A percentile compares a stretch with the other conserved stretches of the same genome.
These are phyloP conservation scores for Drosophila biarmipes DNA, from an alignment of 1,140 invertebrate genomes.

Conservation along the genomic window DNA sequence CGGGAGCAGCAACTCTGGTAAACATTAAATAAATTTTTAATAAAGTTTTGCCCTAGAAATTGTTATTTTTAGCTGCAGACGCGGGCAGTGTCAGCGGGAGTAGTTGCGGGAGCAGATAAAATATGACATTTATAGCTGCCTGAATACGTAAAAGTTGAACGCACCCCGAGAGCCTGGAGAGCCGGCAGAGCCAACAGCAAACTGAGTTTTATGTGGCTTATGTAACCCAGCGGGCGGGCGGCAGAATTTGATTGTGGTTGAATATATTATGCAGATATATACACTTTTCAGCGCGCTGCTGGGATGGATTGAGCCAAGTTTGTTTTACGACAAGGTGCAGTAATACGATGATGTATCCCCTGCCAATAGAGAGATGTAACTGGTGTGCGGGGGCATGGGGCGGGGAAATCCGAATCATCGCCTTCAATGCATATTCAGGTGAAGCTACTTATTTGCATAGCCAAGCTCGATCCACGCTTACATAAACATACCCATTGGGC, in stretches of 20 bases:
- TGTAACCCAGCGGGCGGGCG: slow-evolving; percentile 44
- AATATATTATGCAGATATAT: slow-evolving; percentile 15
- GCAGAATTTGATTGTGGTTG: slow-evolving; percentile 65
- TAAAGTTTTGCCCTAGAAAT: slow-evolving; percentile 74
- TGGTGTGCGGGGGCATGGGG: too few species aligned
- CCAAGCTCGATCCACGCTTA: slow-evolving; percentile 27
- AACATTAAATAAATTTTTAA: slow-evolving; percentile 76
- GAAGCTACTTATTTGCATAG: slow-evolving; percentile 45
- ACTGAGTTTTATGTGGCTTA: slow-evolving; percentile 64
- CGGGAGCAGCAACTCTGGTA: slow-evolving; percentile 21
- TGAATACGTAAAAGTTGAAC: slow-evolving; percentile 77
- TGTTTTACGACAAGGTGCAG: slow-evolving; percentile 36
- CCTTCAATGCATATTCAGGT: slow-evolving; percentile 48
- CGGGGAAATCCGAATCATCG: slow-evolving; percentile 14
- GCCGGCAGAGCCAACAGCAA: slow-evolving; percentile 34
- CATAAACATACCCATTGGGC: slow-evolving; percentile 28
- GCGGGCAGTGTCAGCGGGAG: slow-evolving; percentile 20
- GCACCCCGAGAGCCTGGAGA: slow-evolving; percentile 59
- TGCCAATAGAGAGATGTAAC: slow-evolving; percentile 27
- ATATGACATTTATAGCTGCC: slow-evolving; percentile 77
- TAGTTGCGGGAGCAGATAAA: slow-evolving; percentile 63
- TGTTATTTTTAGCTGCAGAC: slow-evolving; percentile 69
- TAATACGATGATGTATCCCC: slow-evolving; percentile 35
- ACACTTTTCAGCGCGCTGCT: not conserved
- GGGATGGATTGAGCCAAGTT: slow-evolving; percentile 45